Base-by-base conservation (phyloP, 2,888 invertebrate genomes). In the Diloba caeruleocephala region DNA sequence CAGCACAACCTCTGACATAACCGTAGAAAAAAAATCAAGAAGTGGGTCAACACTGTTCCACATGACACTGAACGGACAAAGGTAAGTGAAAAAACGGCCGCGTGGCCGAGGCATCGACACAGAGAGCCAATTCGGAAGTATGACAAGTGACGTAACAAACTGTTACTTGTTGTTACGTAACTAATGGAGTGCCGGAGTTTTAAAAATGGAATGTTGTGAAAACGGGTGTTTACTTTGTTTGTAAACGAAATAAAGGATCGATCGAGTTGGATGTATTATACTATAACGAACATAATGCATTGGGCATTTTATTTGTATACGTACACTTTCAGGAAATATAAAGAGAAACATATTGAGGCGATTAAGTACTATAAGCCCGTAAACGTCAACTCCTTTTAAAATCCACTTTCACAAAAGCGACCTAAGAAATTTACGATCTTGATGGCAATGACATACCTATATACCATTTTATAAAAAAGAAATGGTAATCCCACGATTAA, bases 61-160 rank as follows among this genome's bases (percentile, higher is more conserved):
- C 26, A 62, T 62, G 50, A 15, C 51, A 55, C 36, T 39, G 53
- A 28, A 39, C 28, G 32, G 31, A 45, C 39, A 57, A 63, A 55
- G 28, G 36, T 44, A 14, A 57, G 43, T 41, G 56, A 60, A 72
- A 69, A 56, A 59, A 73, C n/a, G 76, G 71, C 60, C 76, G 56
- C 49, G 10, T 15, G 39, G 34, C 50, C 19, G 44, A 56, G 54
- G 28, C 61, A 37, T 57, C 67, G 69, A 58, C 60, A 64, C 63
- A 75, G 53, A 72, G 59, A 67, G 57, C 68, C 61, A 50, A 56
- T 67, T 69, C 55, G 53, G 56, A 70, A 72, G 58, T 70, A 48
- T 72, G 53, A 63, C 68, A 50, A 43, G 55, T 72, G 53, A 63
- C 49, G 56, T 48, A 71, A 71, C 21, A 14, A 39, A 46, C 50